These are phyloP conservation scores for Tipula confusa DNA, from an alignment of 2,888 invertebrate species.

Conservation along the genomic window DNA sequence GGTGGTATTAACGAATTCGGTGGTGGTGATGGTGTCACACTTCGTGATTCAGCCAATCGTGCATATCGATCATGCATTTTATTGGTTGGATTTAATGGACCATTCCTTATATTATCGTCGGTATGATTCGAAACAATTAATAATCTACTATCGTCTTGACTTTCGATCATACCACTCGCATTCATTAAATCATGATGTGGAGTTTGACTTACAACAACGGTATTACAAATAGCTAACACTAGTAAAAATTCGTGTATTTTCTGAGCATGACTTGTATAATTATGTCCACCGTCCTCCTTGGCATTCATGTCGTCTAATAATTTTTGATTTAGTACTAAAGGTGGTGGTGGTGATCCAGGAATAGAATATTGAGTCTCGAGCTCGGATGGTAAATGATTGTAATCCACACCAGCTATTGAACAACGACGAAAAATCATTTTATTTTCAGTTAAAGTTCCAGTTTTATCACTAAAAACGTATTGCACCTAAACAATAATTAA, in stretches of 20 bases:
- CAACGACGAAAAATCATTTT: conserved; percentile 94
- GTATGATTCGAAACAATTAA: conserved; percentile 36
- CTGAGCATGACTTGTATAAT: conserved; percentile 59
- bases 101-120: background rate
- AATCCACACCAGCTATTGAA: conserved; percentile 83
- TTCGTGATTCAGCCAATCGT: conserved; percentile 70
- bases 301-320: conserved; percentile 54
- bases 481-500: conserved; percentile 52
- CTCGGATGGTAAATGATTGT: conserved; percentile 74
- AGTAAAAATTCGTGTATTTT: conserved; percentile 84
- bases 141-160: conserved; percentile 46
- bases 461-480: conserved; percentile 96
- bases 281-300: conserved; percentile 43
- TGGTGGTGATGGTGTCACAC: conserved; percentile 71
- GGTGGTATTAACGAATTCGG: conserved; percentile 45
- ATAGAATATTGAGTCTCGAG: conserved; percentile 55
- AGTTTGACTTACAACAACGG: conserved; percentile 87
- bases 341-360: conserved; percentile 52
- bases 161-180: conserved; percentile 61
- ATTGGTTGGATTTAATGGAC: background rate
- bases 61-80: conserved; percentile 55
- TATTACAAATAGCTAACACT: conserved; percentile 90
- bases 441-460: conserved; percentile 96
- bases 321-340: conserved; percentile 52
- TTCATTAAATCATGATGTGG: conserved; percentile 69